Evolutionary conservation across 1,140 invertebrate genomes (phyloP), one percentile per base, ranked within the genome.

Genomic region (Platyscapa corneri): DNA sequence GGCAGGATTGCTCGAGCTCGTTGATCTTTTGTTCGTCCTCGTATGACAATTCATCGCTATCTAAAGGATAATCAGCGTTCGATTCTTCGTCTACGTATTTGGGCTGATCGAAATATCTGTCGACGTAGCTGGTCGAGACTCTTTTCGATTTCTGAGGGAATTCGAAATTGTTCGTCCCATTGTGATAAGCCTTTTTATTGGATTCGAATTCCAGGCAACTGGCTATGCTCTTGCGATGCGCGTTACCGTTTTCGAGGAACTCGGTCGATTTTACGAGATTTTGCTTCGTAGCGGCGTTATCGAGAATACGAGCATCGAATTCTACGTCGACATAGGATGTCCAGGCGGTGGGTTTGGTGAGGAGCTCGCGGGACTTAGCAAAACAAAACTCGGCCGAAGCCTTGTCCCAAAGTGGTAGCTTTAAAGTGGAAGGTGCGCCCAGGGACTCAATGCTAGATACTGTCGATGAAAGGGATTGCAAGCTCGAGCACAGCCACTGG

Each of bases 321-420:
- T 93, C 93, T 0, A 92, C 89, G 42, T 93, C 91, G 82, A 92
- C 90, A 72, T 93, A 93, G 0, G 90, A 92, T 0, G 91, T 89
- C 93, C 92, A 93, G 0, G 91, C 90, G 32, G 88, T 94, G 0
- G 95, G 95, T 72, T 95, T 95, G 0, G 95, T 95, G 0, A 96
- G 90, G 2, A 96, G 90, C 91, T 96, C 96, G 3, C 95, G 94
- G 0, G 96, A 96, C 87, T 96, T 96, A 8, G 96, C 95, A 86
- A 96, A 96, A 89, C 95, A 96, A 88, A 96, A 96, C 90, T 96
- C 96, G 0, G 96, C 95, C 12, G 95, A 96, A 12, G 96, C 95
- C 90, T 95, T 95, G 89, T 96, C 96, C 95, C 96, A 96, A 3
- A 96, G 90, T 6, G 96, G 95, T 39, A 96, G 91, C 84, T 95